A percentile compares a stretch with the other conserved stretches of the same genome.
Evolutionary conservation across 2,797 vertebrate genomes (phyloP).

Genomic region (Hylomyscus alleni): DNA sequence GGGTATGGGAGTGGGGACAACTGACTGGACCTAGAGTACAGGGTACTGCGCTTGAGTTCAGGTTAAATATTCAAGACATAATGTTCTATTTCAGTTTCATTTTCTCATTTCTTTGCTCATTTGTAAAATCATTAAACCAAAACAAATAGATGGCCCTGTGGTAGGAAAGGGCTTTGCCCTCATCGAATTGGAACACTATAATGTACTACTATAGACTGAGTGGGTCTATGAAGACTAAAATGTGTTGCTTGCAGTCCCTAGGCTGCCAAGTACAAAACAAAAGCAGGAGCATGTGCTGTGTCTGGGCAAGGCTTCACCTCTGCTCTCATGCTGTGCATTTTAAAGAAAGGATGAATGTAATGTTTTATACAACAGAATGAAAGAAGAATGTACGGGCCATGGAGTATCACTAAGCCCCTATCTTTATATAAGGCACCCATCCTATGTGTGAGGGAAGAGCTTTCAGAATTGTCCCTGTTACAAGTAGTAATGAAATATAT

Average conservation of each 20-base stretch:
- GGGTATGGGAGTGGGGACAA: neutral
- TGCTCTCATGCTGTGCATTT: neutral
- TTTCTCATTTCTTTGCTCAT: neutral
- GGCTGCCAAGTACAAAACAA: neutral
- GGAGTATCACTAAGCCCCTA: too few relatives aligned
- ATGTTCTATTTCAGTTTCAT: neutral
- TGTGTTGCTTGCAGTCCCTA: neutral
- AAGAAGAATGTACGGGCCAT: neutral
- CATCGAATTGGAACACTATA: neutral
- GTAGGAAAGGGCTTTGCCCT: neutral
- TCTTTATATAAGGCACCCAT: neutral
- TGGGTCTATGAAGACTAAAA: neutral
- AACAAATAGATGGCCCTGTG: neutral
- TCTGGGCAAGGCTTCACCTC: neutral
- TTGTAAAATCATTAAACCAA: conserved; percentile 3
- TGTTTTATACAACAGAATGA: neutral
- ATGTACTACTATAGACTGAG: neutral
- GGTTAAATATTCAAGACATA: neutral
- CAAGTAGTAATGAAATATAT: neutral
- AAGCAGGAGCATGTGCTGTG: neutral
- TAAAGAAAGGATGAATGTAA: neutral
- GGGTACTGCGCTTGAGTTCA: neutral
- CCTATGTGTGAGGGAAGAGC: neutral
- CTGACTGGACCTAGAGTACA: neutral
- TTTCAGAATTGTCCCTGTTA: neutral